Percentiles rank a stretch among this genome's conserved stretches.
phyloP scores from a whole-genome alignment of 1,140 invertebrate species.

The Probaryconus sp. region DNA sequence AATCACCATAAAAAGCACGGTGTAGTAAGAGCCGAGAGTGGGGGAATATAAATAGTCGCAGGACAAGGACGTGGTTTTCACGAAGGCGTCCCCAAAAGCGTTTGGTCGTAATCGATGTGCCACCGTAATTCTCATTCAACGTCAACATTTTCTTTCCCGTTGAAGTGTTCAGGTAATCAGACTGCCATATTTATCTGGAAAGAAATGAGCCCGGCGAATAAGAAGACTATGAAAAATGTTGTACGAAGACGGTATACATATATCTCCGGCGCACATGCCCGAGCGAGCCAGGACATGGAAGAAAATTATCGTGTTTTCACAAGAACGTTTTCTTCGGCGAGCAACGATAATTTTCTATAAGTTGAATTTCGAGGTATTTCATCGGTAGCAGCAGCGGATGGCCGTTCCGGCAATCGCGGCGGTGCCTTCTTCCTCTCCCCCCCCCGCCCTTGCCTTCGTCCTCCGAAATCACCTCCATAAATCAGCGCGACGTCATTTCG shows the following conservation, averaged over 20 bases:
- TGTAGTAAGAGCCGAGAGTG: too few species aligned
- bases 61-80: too few species aligned
- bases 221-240: conserved; percentile 35
- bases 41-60: too few species aligned
- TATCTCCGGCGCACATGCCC: conserved; percentile 16
- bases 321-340: conserved; percentile 21
- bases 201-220: conserved; percentile 31
- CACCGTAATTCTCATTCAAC: conserved; percentile 24
- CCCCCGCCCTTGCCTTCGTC: conserved; percentile 21
- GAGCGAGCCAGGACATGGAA: conserved; percentile 8
- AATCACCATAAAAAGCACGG: too few species aligned
- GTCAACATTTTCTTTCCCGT: conserved; percentile 22
- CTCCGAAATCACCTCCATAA: conserved; percentile 66
- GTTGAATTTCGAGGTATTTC: conserved; percentile 37
- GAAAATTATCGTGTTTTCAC: conserved; percentile 45
- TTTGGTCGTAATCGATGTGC: neutral
- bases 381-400: conserved; percentile 41
- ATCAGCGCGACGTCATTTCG: conserved; percentile 59
- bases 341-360: conserved; percentile 49
- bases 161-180: conserved; percentile 40
- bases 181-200: conserved; percentile 37
- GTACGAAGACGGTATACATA: conserved; percentile 22
- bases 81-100: neutral
- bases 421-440: neutral
- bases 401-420: conserved; percentile 11